phyloP scores from a whole-genome alignment of 2,113 vertebrate genomes.

The Nycticebus coucang region DNA sequence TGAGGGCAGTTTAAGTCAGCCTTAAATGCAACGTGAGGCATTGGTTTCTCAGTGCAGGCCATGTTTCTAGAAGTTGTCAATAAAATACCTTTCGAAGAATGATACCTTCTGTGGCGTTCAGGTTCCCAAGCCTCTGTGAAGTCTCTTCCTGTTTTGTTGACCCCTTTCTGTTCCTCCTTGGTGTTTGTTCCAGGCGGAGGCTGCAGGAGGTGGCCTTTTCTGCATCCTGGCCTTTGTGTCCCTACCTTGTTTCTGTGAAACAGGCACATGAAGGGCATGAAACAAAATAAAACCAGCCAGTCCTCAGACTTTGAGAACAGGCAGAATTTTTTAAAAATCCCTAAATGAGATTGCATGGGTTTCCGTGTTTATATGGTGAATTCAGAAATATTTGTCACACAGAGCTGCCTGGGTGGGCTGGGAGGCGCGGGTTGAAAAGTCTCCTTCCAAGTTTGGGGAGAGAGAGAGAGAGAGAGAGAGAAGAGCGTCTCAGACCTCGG shows the following conservation, averaged over 20 bases:
- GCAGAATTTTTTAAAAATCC: not conserved
- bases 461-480: slow-evolving; percentile 56
- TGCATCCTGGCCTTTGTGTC: not conserved
- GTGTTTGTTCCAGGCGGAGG: not conserved
- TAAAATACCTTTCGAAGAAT: not conserved
- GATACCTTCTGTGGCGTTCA: not conserved
- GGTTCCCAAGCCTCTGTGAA: not conserved
- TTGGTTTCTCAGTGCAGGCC: not conserved
- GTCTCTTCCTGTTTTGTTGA: not conserved
- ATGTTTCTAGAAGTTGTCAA: not conserved
- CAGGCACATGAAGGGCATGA: fast-evolving
- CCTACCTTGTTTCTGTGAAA: not conserved
- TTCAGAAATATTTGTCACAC: not conserved
- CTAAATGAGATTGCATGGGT: not conserved
- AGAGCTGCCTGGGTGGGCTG: slow-evolving; percentile 73
- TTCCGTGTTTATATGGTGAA: not conserved
- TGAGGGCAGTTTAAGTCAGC: not conserved
- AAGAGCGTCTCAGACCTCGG: slow-evolving; percentile 66
- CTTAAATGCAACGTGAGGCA: not conserved
- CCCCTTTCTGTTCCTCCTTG: not conserved
- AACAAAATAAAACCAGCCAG: not conserved
- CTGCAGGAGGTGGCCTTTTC: not conserved
- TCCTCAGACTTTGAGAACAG: not conserved
- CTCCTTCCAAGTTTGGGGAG: slow-evolving; percentile 79
- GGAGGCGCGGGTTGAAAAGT: slow-evolving; percentile 79